Conservation (phyloP, 2,113 vertebrate species). For the Colinus virginianus region DNA sequence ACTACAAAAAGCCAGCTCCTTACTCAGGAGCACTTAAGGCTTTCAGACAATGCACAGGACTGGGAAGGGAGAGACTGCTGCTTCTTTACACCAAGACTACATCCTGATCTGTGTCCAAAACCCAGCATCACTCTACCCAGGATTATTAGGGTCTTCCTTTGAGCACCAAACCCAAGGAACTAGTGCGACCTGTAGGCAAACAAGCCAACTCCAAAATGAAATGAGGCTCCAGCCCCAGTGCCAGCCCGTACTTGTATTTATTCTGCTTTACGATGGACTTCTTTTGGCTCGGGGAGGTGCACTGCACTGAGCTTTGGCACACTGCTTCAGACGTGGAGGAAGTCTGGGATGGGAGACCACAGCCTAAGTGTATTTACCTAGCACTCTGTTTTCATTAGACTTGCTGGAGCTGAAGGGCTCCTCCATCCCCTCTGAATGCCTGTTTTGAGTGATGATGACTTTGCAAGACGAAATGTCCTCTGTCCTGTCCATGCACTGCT, state of each 20-base stretch:
- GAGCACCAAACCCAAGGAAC: neutral
- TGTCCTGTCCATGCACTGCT: neutral
- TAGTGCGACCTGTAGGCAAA: neutral
- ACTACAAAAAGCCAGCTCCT: neutral
- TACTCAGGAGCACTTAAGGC: neutral
- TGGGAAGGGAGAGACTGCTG: neutral
- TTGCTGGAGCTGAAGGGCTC: neutral
- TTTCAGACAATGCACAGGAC: neutral
- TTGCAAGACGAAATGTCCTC: neutral
- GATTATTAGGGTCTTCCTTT: slow-evolving; percentile 8
- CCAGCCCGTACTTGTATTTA: neutral
- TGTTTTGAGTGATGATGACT: neutral
- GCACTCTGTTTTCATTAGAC: neutral
- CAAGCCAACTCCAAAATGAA: neutral
- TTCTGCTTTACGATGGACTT: slow-evolving; percentile 15
- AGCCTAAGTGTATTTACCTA: neutral
- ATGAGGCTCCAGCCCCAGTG: neutral
- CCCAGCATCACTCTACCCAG: neutral
- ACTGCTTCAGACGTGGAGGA: neutral
- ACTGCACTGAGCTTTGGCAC: neutral
- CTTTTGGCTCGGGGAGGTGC: slow-evolving; percentile 15
- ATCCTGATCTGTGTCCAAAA: neutral
- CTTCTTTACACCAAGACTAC: neutral
- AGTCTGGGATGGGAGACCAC: neutral
- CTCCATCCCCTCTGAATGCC: neutral